These are phyloP conservation scores for Tetrapedia diversipes DNA, from an alignment of 2,888 invertebrate genomes.

Conservation along the genomic window DNA sequence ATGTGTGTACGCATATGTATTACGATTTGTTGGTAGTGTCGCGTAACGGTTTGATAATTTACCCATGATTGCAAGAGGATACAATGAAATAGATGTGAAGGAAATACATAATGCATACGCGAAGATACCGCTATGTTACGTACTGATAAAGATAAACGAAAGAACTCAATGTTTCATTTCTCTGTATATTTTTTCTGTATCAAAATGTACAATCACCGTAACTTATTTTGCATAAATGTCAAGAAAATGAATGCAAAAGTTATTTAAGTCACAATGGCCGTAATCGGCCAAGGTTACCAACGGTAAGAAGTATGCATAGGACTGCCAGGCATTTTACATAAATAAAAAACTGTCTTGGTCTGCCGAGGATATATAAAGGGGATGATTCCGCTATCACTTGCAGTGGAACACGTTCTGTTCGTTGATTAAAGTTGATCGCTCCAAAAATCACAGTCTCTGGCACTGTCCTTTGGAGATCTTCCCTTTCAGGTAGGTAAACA, in stretches of 20 bases:
- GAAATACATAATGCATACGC: too few species aligned
- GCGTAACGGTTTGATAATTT: too few species aligned
- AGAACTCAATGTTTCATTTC: too few species aligned
- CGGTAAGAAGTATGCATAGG: conserved; percentile 29
- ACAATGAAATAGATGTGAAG: too few species aligned
- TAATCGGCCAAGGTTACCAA: conserved; percentile 33
- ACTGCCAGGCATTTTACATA: conserved; percentile 54
- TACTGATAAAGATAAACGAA: too few species aligned
- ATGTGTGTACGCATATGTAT: too few species aligned
- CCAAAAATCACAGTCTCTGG: conserved; percentile 28
- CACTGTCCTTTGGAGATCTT: background rate
- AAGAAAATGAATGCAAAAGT: conserved; percentile 24
- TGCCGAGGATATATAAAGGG: conserved; percentile 66
- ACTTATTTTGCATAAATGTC: too few species aligned
- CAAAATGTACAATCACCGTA: too few species aligned
- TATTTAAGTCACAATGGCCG: background rate
- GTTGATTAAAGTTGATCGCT: conserved; percentile 11
- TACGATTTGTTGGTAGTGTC: too few species aligned
- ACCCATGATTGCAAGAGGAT: too few species aligned
- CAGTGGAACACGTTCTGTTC: conserved; percentile 40
- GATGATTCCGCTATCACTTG: conserved; percentile 22
- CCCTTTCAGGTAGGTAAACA: conserved; percentile 18
- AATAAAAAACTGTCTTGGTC: conserved; percentile 53
- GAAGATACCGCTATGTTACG: too few species aligned
- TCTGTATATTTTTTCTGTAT: too few species aligned